A percentile compares a stretch with the other conserved stretches of the same genome.
Evolutionary conservation across 1,140 invertebrate species (phyloP).

Genomic region (Sminthurides bifidus): DNA sequence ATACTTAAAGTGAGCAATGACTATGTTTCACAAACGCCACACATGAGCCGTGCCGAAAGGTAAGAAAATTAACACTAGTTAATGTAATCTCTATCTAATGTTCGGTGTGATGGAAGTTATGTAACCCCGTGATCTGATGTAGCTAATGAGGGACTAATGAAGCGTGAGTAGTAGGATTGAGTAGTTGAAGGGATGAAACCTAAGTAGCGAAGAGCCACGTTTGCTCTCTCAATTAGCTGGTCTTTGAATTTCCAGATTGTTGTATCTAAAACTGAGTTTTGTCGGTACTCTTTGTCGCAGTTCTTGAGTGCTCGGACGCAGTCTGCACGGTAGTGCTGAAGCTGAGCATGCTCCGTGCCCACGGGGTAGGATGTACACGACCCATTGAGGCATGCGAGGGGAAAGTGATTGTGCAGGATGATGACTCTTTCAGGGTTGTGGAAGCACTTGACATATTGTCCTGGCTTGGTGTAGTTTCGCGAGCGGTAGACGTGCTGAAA

Average conservation of each 20-base stretch:
- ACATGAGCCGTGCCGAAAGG: too few relatives aligned
- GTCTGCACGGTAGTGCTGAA: slow-evolving; percentile 86
- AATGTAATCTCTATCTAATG: too few relatives aligned
- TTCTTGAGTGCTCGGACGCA: slow-evolving; percentile 83
- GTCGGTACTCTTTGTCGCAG: slow-evolving; percentile 64
- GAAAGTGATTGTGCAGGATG: slow-evolving; percentile 86
- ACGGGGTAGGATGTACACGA: slow-evolving; percentile 77
- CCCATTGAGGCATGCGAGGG: slow-evolving; percentile 70
- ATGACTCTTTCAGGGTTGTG: slow-evolving; percentile 79
- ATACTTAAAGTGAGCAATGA: too few relatives aligned
- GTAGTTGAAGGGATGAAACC: slow-evolving; percentile 23
- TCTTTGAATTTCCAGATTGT: slow-evolving; percentile 59
- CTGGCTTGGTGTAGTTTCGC: slow-evolving; percentile 82
- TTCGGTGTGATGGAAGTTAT: too few relatives aligned
- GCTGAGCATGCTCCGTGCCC: slow-evolving; percentile 65
- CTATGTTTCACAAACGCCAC: too few relatives aligned
- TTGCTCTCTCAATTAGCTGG: slow-evolving; percentile 22
- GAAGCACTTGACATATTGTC: slow-evolving; percentile 88
- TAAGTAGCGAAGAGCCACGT: slow-evolving; percentile 15
- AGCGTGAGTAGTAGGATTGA: neutral
- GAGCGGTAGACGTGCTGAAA: slow-evolving; percentile 78
- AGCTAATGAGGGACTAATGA: neutral
- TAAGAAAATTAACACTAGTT: too few relatives aligned
- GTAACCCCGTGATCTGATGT: slow-evolving; percentile 12
- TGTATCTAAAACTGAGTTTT: slow-evolving; percentile 68